Evolutionary conservation across 2,113 vertebrate species (phyloP).

Genomic region (Bufo bufo): DNA sequence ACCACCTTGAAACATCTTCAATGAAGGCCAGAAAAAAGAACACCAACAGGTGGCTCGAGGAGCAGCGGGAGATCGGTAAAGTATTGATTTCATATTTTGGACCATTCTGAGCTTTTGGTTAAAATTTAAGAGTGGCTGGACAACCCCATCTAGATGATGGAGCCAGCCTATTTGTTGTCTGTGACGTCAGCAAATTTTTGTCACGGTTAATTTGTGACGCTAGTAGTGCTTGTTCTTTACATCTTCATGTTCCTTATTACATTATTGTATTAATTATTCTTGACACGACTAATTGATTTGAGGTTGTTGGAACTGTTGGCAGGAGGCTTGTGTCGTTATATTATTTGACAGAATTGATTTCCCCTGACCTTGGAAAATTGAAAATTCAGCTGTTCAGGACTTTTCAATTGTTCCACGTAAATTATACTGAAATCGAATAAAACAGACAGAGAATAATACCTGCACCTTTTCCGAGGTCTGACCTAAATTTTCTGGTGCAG

Average conservation of each 20-base stretch:
- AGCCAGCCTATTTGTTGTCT: not conserved
- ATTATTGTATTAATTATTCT: slow-evolving; percentile 4
- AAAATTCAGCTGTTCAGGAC: not conserved
- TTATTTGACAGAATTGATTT: slow-evolving; percentile 34
- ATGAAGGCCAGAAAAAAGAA: too few species aligned
- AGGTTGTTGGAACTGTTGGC: not conserved
- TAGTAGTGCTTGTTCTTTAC: not conserved
- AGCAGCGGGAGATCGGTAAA: too few species aligned
- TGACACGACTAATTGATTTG: not conserved
- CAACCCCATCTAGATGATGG: too few species aligned
- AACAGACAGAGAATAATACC: not conserved
- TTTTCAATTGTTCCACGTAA: not conserved
- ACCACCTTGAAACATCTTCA: too few species aligned
- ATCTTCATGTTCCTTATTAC: not conserved
- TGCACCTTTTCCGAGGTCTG: not conserved
- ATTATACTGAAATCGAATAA: not conserved
- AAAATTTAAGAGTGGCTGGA: too few species aligned
- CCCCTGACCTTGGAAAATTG: slow-evolving; percentile 29
- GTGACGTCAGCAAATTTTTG: not conserved
- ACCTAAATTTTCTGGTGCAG: not conserved
- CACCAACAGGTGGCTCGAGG: too few species aligned
- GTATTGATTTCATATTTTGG: too few species aligned
- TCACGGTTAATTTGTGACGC: not conserved
- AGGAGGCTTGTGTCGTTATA: not conserved
- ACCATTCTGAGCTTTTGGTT: too few species aligned